Conservation (phyloP, 1,140 invertebrate species). For the Brachionus calyciflorus region DNA sequence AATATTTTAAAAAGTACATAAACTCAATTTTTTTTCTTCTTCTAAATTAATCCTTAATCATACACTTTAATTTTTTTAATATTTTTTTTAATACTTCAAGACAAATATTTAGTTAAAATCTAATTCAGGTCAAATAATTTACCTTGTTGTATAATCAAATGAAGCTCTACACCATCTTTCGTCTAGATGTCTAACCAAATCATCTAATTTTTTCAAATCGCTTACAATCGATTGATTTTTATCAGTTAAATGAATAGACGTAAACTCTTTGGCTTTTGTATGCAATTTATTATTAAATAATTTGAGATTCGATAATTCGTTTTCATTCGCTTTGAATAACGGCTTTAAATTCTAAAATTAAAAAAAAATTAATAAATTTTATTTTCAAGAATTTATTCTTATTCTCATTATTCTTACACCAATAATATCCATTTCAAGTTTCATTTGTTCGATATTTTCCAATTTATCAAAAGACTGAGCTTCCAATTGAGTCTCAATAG, state of each 20-base stretch:
- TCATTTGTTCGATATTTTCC: neutral
- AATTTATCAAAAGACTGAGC: neutral
- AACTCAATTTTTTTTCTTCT: no score
- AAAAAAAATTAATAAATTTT: neutral
- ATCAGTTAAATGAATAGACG: neutral
- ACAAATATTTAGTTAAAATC: no score
- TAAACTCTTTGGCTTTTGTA: neutral
- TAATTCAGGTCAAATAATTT: neutral
- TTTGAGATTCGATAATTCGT: neutral
- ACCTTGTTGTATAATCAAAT: neutral
- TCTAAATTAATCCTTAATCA: no score
- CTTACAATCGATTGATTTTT: neutral
- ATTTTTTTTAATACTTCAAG: no score
- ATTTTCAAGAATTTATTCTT: neutral
- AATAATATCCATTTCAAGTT: conserved; percentile 12
- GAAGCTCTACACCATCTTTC: neutral
- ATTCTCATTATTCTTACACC: neutral
- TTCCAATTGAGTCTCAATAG: neutral
- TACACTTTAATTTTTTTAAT: no score
- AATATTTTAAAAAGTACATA: no score
- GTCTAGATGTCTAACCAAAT: neutral
- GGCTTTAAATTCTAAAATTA: neutral
- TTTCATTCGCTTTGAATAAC: neutral
- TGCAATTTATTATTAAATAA: neutral
- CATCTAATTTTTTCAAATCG: neutral